Conservation (phyloP, 92 coral and sea anemone genomes). For the Paramuricea clavata region DNA sequence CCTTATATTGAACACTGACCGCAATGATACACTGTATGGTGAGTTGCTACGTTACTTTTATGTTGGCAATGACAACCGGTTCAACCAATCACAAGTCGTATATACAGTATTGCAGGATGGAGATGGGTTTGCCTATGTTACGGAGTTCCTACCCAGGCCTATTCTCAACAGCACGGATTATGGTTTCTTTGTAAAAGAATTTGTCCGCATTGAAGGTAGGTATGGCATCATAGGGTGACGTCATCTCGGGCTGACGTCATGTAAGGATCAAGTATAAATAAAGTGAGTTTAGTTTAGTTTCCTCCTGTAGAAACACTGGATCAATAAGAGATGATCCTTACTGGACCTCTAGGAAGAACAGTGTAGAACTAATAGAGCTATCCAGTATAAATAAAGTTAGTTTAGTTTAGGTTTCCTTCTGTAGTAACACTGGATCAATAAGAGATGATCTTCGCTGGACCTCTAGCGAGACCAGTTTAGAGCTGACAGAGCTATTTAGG, state of each 20-base stretch:
- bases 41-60: conserved; percentile 5
- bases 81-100: conserved; percentile 6
- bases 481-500: no score
- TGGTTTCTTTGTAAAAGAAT: conserved; percentile 18
- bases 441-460: no score
- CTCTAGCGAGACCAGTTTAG: no score
- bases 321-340: not conserved
- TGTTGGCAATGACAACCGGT: not conserved
- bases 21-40: conserved; percentile 29
- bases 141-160: not conserved
- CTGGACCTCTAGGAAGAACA: conserved; percentile 11
- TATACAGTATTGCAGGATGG: not conserved
- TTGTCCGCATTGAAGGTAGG: conserved; percentile 18
- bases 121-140: not conserved
- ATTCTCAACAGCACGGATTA: not conserved
- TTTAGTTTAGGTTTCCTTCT: not conserved
- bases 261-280: no score
- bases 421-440: no score
- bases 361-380: not conserved
- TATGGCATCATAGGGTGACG: not conserved
- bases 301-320: not conserved
- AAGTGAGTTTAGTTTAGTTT: not conserved
- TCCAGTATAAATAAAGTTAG: not conserved
- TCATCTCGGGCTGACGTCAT: not conserved
- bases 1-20: not conserved